A percentile compares a stretch with the other conserved stretches of the same genome.
Evolutionary conservation across 1,140 invertebrate genomes (phyloP).

Genomic region (Gonioctena quinquepunctata): DNA sequence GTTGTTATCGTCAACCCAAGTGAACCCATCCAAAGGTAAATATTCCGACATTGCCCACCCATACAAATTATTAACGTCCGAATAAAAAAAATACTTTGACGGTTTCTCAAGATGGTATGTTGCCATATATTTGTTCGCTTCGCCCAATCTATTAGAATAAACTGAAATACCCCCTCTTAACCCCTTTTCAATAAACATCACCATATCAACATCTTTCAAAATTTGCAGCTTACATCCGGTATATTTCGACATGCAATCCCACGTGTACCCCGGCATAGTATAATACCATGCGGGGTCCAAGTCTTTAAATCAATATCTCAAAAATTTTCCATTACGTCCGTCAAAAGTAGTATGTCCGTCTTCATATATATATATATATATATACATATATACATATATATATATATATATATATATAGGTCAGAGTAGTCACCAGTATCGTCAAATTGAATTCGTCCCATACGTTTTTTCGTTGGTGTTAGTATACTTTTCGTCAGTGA

Average conservation of each 20-base stretch:
- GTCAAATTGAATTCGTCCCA: constrained; percentile 55
- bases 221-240: constrained; percentile 44
- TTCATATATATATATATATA: too few relatives aligned
- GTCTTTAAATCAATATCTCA: constrained; percentile 42
- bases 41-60: constrained; percentile 58
- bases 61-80: constrained; percentile 63
- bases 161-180: constrained; percentile 51
- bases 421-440: constrained; percentile 52
- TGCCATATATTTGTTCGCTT: constrained; percentile 50
- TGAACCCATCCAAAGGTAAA: constrained; percentile 55
- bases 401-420: too few relatives aligned
- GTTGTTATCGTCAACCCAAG: constrained; percentile 49
- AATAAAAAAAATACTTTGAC: constrained; percentile 53
- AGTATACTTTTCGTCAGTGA: constrained; percentile 51
- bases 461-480: constrained; percentile 54
- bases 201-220: constrained; percentile 52
- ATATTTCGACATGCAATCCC: constrained; percentile 42
- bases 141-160: constrained; percentile 46
- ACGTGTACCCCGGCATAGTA: constrained; percentile 50
- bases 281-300: constrained; percentile 53
- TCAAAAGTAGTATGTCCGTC: constrained; percentile 52
- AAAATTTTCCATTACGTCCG: constrained; percentile 60
- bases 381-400: too few relatives aligned
- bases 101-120: constrained; percentile 8
- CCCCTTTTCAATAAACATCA: constrained; percentile 49